Percentiles rank a stretch among this genome's conserved stretches.
phyloP scores from a whole-genome alignment of 2,113 vertebrate genomes.

The Peromyscus maniculatus region DNA sequence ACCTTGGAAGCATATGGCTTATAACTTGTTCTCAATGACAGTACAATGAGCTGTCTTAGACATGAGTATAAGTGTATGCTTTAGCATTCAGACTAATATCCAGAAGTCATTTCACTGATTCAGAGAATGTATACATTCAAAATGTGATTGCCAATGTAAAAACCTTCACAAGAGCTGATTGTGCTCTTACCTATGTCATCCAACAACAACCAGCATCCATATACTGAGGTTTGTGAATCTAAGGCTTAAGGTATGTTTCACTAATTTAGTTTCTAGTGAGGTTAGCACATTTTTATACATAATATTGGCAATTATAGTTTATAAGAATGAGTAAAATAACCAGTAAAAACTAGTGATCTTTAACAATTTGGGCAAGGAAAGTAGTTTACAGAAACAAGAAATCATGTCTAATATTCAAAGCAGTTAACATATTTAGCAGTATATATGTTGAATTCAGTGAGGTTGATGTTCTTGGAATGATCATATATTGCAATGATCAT shows the following conservation, averaged over 20 bases:
- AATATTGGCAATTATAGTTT: not conserved
- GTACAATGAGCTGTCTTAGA: not conserved
- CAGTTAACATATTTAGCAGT: not conserved
- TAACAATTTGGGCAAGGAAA: not conserved
- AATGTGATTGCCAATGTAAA: not conserved
- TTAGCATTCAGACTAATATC: not conserved
- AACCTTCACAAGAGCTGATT: not conserved
- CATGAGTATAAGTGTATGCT: not conserved
- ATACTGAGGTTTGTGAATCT: conserved; percentile 16
- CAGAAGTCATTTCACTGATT: not conserved
- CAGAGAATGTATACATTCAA: not conserved
- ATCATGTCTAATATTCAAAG: not conserved
- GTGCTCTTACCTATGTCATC: not conserved
- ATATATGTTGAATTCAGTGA: not conserved
- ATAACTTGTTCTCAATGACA: not conserved
- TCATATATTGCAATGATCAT: not conserved
- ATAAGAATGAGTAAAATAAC: not conserved
- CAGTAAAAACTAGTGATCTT: not conserved
- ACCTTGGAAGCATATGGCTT: not conserved
- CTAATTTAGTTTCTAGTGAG: not conserved
- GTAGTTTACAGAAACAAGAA: not conserved
- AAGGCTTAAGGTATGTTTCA: not conserved
- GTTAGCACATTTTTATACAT: not conserved
- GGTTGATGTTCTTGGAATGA: not conserved
- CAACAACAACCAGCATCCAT: not conserved